Conservation (phyloP, 2,113 vertebrate species). For the Nothocercus julius region DNA sequence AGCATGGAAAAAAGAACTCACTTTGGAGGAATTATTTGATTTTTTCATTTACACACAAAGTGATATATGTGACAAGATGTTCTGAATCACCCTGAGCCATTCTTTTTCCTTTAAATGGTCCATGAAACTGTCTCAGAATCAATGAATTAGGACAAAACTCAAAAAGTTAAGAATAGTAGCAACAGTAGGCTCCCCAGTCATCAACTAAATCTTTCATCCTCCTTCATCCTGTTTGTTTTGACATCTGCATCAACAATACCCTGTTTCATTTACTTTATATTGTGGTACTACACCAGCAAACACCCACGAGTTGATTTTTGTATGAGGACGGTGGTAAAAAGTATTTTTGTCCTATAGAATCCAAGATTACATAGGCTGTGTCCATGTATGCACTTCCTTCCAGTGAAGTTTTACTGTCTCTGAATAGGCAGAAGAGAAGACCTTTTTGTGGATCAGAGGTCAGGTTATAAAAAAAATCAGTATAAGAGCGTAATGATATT, state of each 20-base stretch:
- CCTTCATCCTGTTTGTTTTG: not conserved
- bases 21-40: not conserved
- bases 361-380: not conserved
- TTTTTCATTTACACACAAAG: not conserved
- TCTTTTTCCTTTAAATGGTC: not conserved
- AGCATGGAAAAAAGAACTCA: not conserved
- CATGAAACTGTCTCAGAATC: no score
- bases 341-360: not conserved
- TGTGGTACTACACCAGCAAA: not conserved
- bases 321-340: not conserved
- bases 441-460: not conserved
- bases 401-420: not conserved
- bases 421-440: no score
- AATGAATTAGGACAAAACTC: not conserved
- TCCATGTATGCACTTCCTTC: not conserved
- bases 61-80: not conserved
- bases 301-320: not conserved
- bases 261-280: not conserved
- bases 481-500: not conserved
- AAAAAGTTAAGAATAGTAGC: not conserved
- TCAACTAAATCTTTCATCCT: not conserved
- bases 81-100: not conserved
- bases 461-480: not conserved
- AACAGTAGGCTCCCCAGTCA: not conserved
- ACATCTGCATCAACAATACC: not conserved